Evolutionary conservation across 1,140 invertebrate genomes (phyloP).

Genomic region (Triops cancriformis): DNA sequence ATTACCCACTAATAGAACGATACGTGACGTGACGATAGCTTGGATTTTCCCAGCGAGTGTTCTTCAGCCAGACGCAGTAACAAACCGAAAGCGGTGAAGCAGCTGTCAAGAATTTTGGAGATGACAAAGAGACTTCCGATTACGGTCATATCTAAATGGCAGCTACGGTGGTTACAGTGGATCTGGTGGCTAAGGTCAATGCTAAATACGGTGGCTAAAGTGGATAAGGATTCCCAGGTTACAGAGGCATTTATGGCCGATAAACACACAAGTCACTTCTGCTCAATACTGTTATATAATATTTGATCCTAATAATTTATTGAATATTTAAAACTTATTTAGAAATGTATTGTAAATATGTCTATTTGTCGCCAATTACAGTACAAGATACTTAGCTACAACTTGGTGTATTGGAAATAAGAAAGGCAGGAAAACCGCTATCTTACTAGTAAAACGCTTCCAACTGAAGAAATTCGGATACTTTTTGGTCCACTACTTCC

Average conservation of each 20-base stretch:
- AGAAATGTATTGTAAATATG: no score
- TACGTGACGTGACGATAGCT: neutral
- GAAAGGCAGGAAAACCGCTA: neutral
- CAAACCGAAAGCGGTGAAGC: neutral
- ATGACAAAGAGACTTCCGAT: neutral
- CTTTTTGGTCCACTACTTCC: conserved; percentile 34
- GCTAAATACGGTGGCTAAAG: neutral
- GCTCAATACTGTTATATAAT: no score
- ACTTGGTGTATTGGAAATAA: no score
- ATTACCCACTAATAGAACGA: no score
- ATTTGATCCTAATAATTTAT: no score
- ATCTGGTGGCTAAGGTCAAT: neutral
- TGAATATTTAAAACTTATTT: no score
- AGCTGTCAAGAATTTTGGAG: neutral
- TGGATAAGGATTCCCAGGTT: neutral
- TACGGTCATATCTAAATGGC: neutral
- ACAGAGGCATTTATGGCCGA: neutral
- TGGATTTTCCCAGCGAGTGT: neutral
- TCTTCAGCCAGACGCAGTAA: neutral
- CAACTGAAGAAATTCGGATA: neutral
- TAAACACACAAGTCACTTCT: neutral
- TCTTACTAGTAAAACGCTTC: no score
- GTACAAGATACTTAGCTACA: no score
- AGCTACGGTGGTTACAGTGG: neutral
- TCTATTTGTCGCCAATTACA: no score